Percentiles rank a stretch among this genome's conserved stretches.
Conservation (phyloP, 2,888 invertebrate species). For the Noctua pronuba region DNA sequence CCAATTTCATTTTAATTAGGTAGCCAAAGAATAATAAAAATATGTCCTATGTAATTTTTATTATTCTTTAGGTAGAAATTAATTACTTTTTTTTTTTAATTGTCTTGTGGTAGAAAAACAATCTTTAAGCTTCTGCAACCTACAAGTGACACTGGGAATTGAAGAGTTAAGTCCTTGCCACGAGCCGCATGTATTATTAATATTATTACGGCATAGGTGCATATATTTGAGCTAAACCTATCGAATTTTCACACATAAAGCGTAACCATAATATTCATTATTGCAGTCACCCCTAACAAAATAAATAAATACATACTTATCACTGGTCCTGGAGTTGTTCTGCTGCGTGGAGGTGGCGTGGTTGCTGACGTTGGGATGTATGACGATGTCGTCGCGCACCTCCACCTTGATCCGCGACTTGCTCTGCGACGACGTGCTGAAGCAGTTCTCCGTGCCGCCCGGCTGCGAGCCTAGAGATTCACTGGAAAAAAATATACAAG, state of each 20-base stretch:
- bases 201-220: no score
- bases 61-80: no score
- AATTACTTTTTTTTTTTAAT: no score
- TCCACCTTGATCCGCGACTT: conserved; percentile 96
- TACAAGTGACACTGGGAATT: no score
- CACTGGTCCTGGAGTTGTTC: conserved; percentile 69
- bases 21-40: no score
- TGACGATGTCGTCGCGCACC: conserved; percentile 92
- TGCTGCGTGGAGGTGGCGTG: conserved; percentile 79
- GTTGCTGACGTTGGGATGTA: conserved; percentile 90
- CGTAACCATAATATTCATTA: neutral
- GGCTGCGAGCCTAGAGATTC: conserved; percentile 89
- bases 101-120: no score
- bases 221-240: no score
- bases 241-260: no score
- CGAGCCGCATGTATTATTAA: neutral
- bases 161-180: no score
- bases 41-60: no score
- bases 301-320: conserved; percentile 73
- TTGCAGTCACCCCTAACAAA: neutral
- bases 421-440: conserved; percentile 94
- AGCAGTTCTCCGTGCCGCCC: conserved; percentile 90
- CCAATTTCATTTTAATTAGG: no score
- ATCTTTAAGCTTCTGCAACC: no score
- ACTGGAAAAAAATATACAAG: conserved; percentile 71